Conservation (phyloP, 2,888 invertebrate genomes). For the Macaria notata region DNA sequence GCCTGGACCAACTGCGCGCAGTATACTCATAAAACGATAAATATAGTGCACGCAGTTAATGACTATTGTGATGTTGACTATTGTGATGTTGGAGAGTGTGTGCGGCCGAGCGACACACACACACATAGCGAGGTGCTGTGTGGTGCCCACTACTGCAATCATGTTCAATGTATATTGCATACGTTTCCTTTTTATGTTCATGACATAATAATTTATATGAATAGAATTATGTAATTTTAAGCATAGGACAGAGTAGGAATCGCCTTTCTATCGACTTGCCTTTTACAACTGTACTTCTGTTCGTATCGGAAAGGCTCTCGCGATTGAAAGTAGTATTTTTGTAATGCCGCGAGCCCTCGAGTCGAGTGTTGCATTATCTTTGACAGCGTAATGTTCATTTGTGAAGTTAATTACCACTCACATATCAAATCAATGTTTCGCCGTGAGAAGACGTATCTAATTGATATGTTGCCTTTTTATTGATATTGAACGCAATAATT, state of each 20-base stretch:
- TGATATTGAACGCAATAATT: constrained; percentile 54
- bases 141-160: constrained; percentile 51
- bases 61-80: background rate
- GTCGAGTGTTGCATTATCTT: constrained; percentile 14
- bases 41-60: background rate
- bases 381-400: constrained; percentile 30
- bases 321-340: constrained; percentile 49
- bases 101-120: constrained; percentile 29
- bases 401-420: constrained; percentile 39
- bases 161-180: constrained; percentile 53
- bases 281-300: constrained; percentile 52
- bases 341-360: constrained; percentile 33
- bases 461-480: constrained; percentile 49
- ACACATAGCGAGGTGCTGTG: constrained; percentile 50
- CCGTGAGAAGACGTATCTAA: constrained; percentile 47
- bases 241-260: constrained; percentile 60
- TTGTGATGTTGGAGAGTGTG: background rate
- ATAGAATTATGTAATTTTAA: constrained; percentile 49
- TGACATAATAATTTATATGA: constrained; percentile 58
- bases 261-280: constrained; percentile 73
- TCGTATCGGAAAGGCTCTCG: constrained; percentile 44
- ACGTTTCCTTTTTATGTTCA: constrained; percentile 60
- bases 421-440: constrained; percentile 55
- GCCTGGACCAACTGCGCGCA: constrained; percentile 30
- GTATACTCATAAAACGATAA: constrained; percentile 2